These are phyloP conservation scores for Callipepla squamata DNA, from an alignment of 2,113 vertebrate species.

Conservation along the genomic window DNA sequence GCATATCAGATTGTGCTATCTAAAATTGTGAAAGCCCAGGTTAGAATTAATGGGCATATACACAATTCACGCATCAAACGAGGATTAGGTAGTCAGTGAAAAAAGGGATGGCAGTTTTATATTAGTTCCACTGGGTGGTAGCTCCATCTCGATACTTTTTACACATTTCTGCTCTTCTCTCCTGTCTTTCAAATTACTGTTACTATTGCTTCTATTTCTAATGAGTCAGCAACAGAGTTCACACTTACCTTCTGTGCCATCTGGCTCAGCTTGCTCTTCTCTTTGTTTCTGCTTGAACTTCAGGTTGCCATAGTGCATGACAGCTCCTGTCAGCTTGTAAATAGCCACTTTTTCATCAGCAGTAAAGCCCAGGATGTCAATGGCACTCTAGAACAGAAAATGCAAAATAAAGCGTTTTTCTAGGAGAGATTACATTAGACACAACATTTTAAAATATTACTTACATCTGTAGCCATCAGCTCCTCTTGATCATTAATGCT, in stretches of 20 bases:
- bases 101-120: neutral
- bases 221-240: neutral
- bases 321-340: constrained; percentile 67
- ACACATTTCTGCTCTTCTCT: neutral
- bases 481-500: constrained; percentile 91
- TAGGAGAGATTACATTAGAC: neutral
- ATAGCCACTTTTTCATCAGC: constrained; percentile 60
- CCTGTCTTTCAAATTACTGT: neutral
- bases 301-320: constrained; percentile 61
- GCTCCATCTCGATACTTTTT: neutral
- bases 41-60: neutral
- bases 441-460: constrained; percentile 17
- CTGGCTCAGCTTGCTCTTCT: constrained; percentile 59
- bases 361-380: constrained; percentile 60
- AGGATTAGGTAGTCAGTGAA: neutral
- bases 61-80: neutral
- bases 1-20: neutral
- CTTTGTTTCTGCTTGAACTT: constrained; percentile 63
- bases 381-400: constrained; percentile 42
- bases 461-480: constrained; percentile 88
- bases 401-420: neutral
- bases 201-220: neutral
- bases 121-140: neutral
- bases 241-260: constrained; percentile 45
- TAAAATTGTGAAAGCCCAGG: neutral